These are phyloP conservation scores for Hiodon tergisus DNA, from an alignment of 2,113 vertebrate species.

Conservation along the genomic window DNA sequence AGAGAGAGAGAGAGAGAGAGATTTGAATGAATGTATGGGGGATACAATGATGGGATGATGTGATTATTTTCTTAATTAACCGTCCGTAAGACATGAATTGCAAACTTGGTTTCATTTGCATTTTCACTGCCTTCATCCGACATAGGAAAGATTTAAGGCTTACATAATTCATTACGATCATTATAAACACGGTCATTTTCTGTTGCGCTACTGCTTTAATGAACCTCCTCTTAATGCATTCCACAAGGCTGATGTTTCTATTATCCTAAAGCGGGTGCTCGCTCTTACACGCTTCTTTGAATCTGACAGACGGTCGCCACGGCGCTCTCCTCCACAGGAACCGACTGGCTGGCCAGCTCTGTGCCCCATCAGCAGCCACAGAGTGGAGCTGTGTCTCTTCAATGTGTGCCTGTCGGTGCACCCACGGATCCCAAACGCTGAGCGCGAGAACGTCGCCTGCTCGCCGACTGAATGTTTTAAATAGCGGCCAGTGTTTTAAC, in stretches of 20 bases:
- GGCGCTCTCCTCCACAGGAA: not conserved
- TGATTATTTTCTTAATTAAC: slow-evolving; percentile 23
- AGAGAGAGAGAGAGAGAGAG: not conserved
- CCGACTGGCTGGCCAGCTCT: not conserved
- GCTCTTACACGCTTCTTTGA: not conserved
- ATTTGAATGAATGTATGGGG: slow-evolving; percentile 6
- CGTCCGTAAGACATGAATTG: slow-evolving; percentile 14
- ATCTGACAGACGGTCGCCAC: not conserved
- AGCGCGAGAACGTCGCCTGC: no score
- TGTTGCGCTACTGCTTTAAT: slow-evolving; percentile 1
- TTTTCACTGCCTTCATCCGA: slow-evolving; percentile 14
- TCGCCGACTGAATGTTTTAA: not conserved
- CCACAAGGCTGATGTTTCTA: not conserved
- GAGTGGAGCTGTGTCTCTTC: slow-evolving; percentile 39
- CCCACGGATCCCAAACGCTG: no score
- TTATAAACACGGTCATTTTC: slow-evolving; percentile 19
- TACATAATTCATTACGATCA: slow-evolving; percentile 16
- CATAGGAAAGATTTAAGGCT: slow-evolving; percentile 20
- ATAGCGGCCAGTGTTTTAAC: not conserved
- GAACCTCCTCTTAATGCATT: slow-evolving; percentile 1
- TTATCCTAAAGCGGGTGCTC: slow-evolving; percentile 1
- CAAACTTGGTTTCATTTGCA: slow-evolving; percentile 5
- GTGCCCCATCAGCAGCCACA: not conserved
- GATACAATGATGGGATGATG: slow-evolving; percentile 14
- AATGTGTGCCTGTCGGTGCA: not conserved